A percentile compares a stretch with the other conserved stretches of the same genome.
These are phyloP conservation scores for cattle (Bos taurus) DNA, from an alignment of 2,113 vertebrate genomes.

Conservation along the genomic window ARS-UCD2.0 NC_037330.1:98779501-98780000, in stretches of 20 bases:
- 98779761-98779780: background rate
- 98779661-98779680: background rate
- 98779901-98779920: background rate
- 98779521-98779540: background rate
- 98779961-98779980: background rate
- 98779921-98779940: background rate
- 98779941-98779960: background rate
- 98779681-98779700: background rate
- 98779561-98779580: constrained; percentile 26
- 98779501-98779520: constrained; percentile 23
- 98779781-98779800: background rate
- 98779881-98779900: background rate
- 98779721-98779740: background rate
- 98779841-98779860: background rate
- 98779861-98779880: background rate
- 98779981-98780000: background rate
- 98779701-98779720: background rate
- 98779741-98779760: background rate
- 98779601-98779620: constrained; percentile 28
- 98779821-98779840: background rate
- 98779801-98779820: background rate
- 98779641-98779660: constrained; percentile 23
- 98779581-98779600: background rate
- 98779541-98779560: background rate
- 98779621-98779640: background rate